phyloP scores from a whole-genome alignment of 2,797 vertebrate genomes.

The Taenioides sp. region DNA sequence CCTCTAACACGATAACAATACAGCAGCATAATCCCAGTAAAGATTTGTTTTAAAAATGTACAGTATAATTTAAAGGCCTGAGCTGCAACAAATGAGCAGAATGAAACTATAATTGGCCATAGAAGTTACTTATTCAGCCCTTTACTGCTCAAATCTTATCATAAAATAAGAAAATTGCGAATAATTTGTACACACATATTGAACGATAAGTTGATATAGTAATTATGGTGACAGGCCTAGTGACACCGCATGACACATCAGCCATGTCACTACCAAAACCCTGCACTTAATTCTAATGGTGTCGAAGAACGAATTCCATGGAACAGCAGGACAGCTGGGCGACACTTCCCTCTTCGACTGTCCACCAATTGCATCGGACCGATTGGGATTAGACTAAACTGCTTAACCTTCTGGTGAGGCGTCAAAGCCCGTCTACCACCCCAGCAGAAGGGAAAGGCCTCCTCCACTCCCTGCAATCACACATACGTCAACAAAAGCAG shows the following conservation, averaged over 20 bases:
- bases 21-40: too few relatives aligned
- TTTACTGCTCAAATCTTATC: too few relatives aligned
- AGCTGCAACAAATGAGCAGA: too few relatives aligned
- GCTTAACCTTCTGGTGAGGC: slow-evolving; percentile 58
- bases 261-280: background rate
- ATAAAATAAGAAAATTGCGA: too few relatives aligned
- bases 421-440: slow-evolving; percentile 41
- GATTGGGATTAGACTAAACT: slow-evolving; percentile 61
- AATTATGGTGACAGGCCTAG: too few relatives aligned
- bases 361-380: slow-evolving; percentile 51
- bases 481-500: background rate
- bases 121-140: too few relatives aligned
- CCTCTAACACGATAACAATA: too few relatives aligned
- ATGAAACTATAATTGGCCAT: too few relatives aligned
- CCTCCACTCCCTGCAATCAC: background rate
- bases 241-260: background rate
- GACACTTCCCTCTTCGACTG: slow-evolving; percentile 33
- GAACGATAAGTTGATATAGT: too few relatives aligned
- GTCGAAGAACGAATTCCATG: slow-evolving; percentile 9
- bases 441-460: slow-evolving; percentile 31
- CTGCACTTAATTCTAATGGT: background rate
- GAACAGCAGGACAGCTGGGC: slow-evolving; percentile 48
- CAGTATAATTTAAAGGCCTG: too few relatives aligned
- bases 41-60: too few relatives aligned
- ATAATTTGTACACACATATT: too few relatives aligned